Conservation (phyloP, 1,140 invertebrate genomes). For the Solen grandis region DNA sequence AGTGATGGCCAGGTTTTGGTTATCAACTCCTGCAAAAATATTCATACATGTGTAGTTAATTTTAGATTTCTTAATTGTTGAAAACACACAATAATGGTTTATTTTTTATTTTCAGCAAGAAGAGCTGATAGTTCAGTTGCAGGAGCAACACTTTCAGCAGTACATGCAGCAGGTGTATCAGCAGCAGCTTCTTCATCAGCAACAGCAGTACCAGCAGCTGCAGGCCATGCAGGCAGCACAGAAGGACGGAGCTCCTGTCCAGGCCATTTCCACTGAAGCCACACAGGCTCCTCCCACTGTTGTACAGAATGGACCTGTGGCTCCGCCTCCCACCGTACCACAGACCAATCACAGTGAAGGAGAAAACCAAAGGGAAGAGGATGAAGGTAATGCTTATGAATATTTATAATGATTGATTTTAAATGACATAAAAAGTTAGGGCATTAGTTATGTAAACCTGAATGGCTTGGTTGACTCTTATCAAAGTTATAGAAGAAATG, state of each 20-base stretch:
- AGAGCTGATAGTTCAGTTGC: conserved; percentile 93
- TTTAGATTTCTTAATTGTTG: too few relatives aligned
- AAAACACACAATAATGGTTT: too few relatives aligned
- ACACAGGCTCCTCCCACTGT: conserved; percentile 36
- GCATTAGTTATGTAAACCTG: too few relatives aligned
- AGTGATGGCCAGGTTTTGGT: too few relatives aligned
- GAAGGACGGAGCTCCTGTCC: neutral
- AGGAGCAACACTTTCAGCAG: conserved; percentile 98
- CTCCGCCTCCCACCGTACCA: conserved; percentile 5
- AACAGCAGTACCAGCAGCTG: conserved; percentile 76
- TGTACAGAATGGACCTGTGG: conserved; percentile 49
- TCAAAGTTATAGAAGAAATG: too few relatives aligned
- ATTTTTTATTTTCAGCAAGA: conserved; percentile 87
- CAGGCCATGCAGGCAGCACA: conserved; percentile 65
- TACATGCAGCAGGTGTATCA: conserved; percentile 95
- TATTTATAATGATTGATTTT: too few relatives aligned
- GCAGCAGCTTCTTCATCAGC: conserved; percentile 80
- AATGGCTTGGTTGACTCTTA: too few relatives aligned
- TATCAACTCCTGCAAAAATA: too few relatives aligned
- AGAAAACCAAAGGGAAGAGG: conserved; percentile 41
- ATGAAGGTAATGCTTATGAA: too few relatives aligned
- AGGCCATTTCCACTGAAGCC: neutral
- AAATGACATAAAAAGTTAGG: too few relatives aligned
- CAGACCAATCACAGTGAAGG: neutral
- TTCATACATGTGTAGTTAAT: too few relatives aligned